Evolutionary conservation across 2,888 invertebrate genomes (phyloP), one percentile per base, ranked within the genome.

Genomic region (Pollenia angustigena): DNA sequence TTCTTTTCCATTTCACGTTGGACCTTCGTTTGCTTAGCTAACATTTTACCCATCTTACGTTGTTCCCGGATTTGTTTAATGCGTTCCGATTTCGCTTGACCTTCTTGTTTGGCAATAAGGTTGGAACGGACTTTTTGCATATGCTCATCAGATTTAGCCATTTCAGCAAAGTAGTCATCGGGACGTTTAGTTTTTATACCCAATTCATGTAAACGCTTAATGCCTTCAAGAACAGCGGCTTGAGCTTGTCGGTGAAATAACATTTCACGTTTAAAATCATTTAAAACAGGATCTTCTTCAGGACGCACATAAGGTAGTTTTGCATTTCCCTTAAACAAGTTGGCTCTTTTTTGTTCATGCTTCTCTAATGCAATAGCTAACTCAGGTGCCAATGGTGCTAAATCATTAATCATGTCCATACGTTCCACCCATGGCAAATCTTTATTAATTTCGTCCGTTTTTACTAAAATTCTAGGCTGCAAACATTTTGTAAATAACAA

Each of bases 111-210:
- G 40, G 97, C 95, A 94, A 97, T 94, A 44, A 99, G 93, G 90
- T 96, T 96, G 91, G 96, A 95, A 68, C 98, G 95, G 0, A 98
- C 96, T 94, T 98, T 99, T 91, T 98, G 98, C 99, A 99, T 99
- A 91, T 99, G 99, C 48, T 95, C 96, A 94, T 99, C 99, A 14
- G 97, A 95, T 93, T 99, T 99, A 0, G 98, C 98, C 99, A 99
- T 99, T 94, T 99, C 98, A 0, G 99, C 99, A 94, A 99, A 99
- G 93, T 98, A 99, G 93, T 99, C 99, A 80, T 97, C 97, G 0
- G 99, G 99, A 71, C 97, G 95, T 91, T 95, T 96, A 0, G 98
- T 98, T 0, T 95, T 94, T 66, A 99, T 94, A 23, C 96, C 96
- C 7, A 97, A 92, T 54, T 95, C 95, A 85, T 97, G 96, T 10